phyloP scores from a whole-genome alignment of 2,113 vertebrate species.

The Anthoscopus minutus region DNA sequence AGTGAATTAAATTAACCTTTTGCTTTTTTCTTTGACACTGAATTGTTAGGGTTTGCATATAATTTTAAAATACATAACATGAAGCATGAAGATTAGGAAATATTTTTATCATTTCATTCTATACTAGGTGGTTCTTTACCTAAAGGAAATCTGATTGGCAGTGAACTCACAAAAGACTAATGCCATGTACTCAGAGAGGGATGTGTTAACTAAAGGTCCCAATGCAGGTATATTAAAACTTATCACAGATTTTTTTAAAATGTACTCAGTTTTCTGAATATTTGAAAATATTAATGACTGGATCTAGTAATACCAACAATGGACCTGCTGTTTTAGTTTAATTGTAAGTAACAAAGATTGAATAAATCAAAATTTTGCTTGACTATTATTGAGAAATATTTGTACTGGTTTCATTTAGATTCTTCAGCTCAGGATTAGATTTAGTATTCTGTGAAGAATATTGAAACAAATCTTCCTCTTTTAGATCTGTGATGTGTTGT shows the following conservation, averaged over 20 bases:
- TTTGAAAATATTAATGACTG: background rate
- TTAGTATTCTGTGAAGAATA: background rate
- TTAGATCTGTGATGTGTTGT: background rate
- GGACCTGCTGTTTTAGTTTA: background rate
- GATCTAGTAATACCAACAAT: background rate
- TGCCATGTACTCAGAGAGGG: background rate
- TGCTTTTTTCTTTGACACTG: conserved; percentile 50
- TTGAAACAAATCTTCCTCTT: background rate
- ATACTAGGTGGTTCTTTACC: background rate
- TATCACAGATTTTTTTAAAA: background rate
- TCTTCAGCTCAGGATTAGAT: background rate
- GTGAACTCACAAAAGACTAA: background rate
- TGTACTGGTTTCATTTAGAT: background rate
- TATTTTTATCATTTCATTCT: background rate
- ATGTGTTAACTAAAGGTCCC: background rate
- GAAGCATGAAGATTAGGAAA: background rate
- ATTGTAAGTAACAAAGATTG: background rate
- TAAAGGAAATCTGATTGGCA: background rate
- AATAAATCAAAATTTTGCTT: background rate
- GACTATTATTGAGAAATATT: background rate
- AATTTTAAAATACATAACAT: background rate
- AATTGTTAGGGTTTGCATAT: background rate
- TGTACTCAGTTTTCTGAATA: background rate
- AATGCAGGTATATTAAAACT: background rate
- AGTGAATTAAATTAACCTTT: conserved; percentile 66